Base-by-base conservation (phyloP, 2,113 vertebrate species). In the Triplophysa rosa region DNA sequence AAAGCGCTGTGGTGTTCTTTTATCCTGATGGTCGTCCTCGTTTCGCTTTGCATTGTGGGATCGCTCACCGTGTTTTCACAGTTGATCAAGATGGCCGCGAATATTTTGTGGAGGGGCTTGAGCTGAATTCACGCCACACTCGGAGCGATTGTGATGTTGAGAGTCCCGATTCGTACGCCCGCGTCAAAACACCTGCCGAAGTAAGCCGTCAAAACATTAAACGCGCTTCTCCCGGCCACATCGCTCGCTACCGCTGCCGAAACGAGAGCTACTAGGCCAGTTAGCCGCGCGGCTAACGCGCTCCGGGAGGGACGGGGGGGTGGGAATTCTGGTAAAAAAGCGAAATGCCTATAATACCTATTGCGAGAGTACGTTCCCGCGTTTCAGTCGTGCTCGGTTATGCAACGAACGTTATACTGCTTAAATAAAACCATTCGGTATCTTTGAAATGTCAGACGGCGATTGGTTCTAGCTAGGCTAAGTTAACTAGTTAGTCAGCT, bases 71-170 rank as follows among this genome's bases (percentile, higher is more conserved):
- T 80, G 64, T 84, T 84, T 79, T 71, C 82, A 80, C 73, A 52
- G 89, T 89, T 91, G 62, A 90, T 88, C 90, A 94, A 94, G 90
- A 94, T 94, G 93, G 93, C 92, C 71, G 90, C 77, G 82, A 78
- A 88, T 67, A 87, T 87, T 78, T 87, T 86, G 90, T 89, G 83
- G 80, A 89, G 90, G 83, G 77, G 68, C 71, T 84, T 89, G 74
- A 87, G 88, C 85, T 89, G 54, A 87, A 77, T 86, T 89, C 88
- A 42, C 63, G 37, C 72, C 8, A 52, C 45, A 66, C 54, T 67
- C 40, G 8, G 65, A 75, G 80, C 54, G 80, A 77, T 64, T 79
- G 83, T 82, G 77, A 84, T 84, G 83, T 82, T 82, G 83, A 82
- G 52, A 58, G 61, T 49, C n/a, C 56, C 47, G 65, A 84, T 79